Conservation (phyloP, 2,888 invertebrate species). For the Lucinisca nassula region DNA sequence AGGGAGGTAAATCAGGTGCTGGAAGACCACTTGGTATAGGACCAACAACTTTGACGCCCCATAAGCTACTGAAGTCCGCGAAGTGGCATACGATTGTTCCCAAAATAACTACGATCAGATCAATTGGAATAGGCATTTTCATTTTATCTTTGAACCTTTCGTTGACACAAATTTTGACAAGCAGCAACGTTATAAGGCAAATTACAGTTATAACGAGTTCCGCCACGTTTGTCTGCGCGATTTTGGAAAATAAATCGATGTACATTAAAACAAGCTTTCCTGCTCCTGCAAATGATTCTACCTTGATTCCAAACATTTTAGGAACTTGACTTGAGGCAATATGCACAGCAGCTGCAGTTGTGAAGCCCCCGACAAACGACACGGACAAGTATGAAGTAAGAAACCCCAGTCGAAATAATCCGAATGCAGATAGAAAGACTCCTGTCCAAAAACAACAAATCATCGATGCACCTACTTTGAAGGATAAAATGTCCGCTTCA, state of each 20-base stretch:
- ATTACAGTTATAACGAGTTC: constrained; percentile 91
- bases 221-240: constrained; percentile 90
- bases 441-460: constrained; percentile 68
- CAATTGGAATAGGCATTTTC: constrained; percentile 84
- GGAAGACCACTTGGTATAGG: constrained; percentile 81
- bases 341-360: constrained; percentile 76
- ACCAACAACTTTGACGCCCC: constrained; percentile 73
- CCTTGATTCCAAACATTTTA: constrained; percentile 69
- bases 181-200: constrained; percentile 90
- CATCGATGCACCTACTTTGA: constrained; percentile 55
- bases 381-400: constrained; percentile 76
- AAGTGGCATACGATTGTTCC: constrained; percentile 80
- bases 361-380: constrained; percentile 80
- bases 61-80: constrained; percentile 66
- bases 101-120: constrained; percentile 81
- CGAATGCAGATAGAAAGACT: constrained; percentile 70
- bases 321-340: constrained; percentile 75
- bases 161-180: constrained; percentile 86
- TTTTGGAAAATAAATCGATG: constrained; percentile 89
- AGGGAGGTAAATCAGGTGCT: constrained; percentile 71
- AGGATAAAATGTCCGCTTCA: constrained; percentile 45
- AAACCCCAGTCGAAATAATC: constrained; percentile 74
- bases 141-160: constrained; percentile 76
- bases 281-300: constrained; percentile 54
- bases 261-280: constrained; percentile 89